Evolutionary conservation across 30 jellyfish, hydroid and myxozoan genomes (phyloP).

Genomic region (Calvadosia cruxmelitensis): DNA sequence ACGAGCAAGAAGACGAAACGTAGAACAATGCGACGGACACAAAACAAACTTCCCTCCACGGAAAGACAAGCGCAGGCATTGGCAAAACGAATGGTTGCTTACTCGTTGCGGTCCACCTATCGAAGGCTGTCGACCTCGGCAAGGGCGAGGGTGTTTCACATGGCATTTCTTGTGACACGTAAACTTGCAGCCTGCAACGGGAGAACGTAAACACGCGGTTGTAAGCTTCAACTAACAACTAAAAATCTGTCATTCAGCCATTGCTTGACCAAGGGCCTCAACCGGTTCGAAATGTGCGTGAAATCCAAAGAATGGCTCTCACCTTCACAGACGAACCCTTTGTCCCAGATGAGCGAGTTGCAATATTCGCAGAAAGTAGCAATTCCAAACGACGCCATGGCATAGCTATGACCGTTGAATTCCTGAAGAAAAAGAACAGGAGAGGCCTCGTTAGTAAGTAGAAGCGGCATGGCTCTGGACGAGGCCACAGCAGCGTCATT

Average conservation of each 20-base stretch:
- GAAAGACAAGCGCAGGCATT: too few species aligned
- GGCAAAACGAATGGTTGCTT: conserved; percentile 10
- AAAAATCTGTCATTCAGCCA: too few species aligned
- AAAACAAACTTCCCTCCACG: too few species aligned
- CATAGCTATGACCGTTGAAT: conserved; percentile 56
- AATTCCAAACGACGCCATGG: conserved; percentile 54
- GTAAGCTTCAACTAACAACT: too few species aligned
- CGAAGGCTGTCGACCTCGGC: conserved; percentile 63
- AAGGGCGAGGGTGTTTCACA: conserved; percentile 23
- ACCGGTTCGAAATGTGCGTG: too few species aligned
- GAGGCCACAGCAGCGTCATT: too few species aligned
- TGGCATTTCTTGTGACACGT: conserved; percentile 86
- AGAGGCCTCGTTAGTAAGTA: too few species aligned
- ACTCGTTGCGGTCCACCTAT: conserved; percentile 45
- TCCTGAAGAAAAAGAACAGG: conserved; percentile 31
- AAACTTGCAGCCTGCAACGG: conserved; percentile 82
- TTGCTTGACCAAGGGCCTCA: too few species aligned
- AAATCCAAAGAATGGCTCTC: too few species aligned
- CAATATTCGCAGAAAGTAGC: conserved; percentile 83
- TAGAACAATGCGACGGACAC: too few species aligned
- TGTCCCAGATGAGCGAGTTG: conserved; percentile 66
- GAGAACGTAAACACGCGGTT: too few species aligned
- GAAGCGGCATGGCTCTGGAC: too few species aligned
- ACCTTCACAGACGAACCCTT: conserved; percentile 82
- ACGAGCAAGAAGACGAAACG: not conserved